phyloP scores from a whole-genome alignment of 2,797 vertebrate species.

The Anguilla obscura region DNA sequence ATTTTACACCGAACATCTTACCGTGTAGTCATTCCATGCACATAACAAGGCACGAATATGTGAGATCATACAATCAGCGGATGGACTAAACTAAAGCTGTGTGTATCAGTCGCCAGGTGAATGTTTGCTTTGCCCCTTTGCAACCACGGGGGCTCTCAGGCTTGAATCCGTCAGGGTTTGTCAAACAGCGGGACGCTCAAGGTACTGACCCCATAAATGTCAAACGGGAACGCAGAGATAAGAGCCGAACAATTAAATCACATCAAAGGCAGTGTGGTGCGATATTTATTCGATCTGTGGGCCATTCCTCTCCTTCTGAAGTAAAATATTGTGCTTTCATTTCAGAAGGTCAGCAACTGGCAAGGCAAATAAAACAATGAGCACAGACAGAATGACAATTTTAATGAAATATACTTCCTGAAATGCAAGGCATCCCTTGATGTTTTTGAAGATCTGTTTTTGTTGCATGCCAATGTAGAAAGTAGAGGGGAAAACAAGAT shows the following conservation, averaged over 20 bases:
- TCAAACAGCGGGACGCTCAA: not conserved
- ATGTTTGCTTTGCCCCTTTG: not conserved
- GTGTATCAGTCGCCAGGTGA: not conserved
- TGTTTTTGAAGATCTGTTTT: not conserved
- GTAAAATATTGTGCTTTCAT: not conserved
- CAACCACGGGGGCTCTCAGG: not conserved
- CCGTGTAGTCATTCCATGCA: not conserved
- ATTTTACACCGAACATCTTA: not conserved
- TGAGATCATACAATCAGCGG: not conserved
- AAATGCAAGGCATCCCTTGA: not conserved
- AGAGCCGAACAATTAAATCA: constrained; percentile 35
- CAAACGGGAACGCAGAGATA: constrained; percentile 38
- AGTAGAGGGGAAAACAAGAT: not conserved
- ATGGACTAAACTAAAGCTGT: not conserved
- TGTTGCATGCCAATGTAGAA: not conserved
- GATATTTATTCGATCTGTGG: constrained; percentile 36
- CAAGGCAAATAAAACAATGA: not conserved
- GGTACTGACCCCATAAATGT: constrained; percentile 33
- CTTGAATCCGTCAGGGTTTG: constrained; percentile 25
- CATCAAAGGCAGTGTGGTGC: constrained; percentile 31
- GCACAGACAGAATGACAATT: not conserved
- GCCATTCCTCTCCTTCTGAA: not conserved
- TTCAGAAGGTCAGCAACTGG: constrained; percentile 4
- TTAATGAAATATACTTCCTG: not conserved
- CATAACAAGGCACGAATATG: not conserved